phyloP scores from a whole-genome alignment of 2,888 invertebrate genomes.

The Teinopalpus imperialis region DNA sequence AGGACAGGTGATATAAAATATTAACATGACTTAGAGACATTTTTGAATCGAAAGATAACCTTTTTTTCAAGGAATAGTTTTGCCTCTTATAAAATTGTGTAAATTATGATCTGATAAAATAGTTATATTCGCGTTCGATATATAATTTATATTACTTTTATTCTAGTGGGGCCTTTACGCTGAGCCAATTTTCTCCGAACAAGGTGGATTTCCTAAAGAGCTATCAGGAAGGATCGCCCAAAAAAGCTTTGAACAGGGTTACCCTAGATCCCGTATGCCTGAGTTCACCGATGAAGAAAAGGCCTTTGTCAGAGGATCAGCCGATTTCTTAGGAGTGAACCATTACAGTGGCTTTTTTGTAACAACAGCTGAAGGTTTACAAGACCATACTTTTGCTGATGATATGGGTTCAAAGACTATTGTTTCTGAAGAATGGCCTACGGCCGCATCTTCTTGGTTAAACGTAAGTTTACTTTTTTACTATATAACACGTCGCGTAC shows the following conservation, averaged over 20 bases:
- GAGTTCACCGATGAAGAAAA: conserved; percentile 46
- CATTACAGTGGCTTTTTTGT: conserved; percentile 80
- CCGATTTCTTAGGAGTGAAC: conserved; percentile 82
- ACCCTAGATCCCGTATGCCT: conserved; percentile 44
- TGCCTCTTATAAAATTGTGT: too few species aligned
- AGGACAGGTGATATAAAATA: conserved; percentile 35
- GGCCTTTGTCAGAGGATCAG: conserved; percentile 46
- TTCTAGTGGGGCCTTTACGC: conserved; percentile 68
- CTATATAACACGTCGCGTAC: too few species aligned
- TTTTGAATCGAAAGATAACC: too few species aligned
- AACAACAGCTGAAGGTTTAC: conserved; percentile 42
- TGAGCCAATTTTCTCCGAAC: conserved; percentile 68
- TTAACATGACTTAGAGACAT: too few species aligned
- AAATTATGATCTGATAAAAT: too few species aligned
- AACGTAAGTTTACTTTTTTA: conserved; percentile 45
- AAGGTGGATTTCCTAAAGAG: conserved; percentile 79
- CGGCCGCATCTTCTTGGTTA: conserved; percentile 50
- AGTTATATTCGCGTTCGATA: too few species aligned
- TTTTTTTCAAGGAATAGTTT: too few species aligned
- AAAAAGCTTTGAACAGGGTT: conserved; percentile 47
- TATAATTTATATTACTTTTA: neutral
- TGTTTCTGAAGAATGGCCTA: conserved; percentile 45
- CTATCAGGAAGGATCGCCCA: conserved; percentile 64
- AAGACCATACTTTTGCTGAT: conserved; percentile 39
- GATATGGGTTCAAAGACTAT: conserved; percentile 41